Percentiles rank a stretch among this genome's conserved stretches.
phyloP scores from a whole-genome alignment of 2,797 vertebrate species.

The Moxostoma hubbsi region DNA sequence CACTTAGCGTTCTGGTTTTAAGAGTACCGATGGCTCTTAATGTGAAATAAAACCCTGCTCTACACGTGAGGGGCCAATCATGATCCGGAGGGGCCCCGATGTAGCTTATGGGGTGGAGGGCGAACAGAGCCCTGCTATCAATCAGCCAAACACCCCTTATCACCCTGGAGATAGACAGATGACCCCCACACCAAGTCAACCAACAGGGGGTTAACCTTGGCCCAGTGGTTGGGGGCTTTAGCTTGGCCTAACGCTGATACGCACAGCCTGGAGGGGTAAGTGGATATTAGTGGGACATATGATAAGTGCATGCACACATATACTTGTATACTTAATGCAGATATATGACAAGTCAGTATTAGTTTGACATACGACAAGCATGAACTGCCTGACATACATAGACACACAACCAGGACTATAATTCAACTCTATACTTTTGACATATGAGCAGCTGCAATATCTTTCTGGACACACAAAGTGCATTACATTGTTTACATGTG shows the following conservation, averaged over 20 bases:
- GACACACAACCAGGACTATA: conserved; percentile 24
- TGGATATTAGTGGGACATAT: conserved; percentile 28
- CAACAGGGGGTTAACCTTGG: conserved; percentile 38
- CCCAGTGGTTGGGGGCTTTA: not conserved
- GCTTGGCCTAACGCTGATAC: conserved; percentile 5
- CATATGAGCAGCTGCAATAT: conserved; percentile 56
- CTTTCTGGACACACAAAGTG: conserved; percentile 45
- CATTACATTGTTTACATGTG: conserved; percentile 48
- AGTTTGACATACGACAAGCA: conserved; percentile 61
- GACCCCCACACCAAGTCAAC: conserved; percentile 17
- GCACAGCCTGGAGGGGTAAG: conserved; percentile 4
- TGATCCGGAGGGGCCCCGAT: conserved; percentile 48
- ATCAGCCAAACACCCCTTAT: conserved; percentile 58
- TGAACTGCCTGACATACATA: conserved; percentile 7
- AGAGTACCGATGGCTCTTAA: conserved; percentile 76
- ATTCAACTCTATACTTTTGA: conserved; percentile 49
- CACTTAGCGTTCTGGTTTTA: conserved; percentile 77
- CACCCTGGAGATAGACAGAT: conserved; percentile 47
- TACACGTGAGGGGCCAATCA: conserved; percentile 58
- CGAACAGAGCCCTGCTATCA: conserved; percentile 48
- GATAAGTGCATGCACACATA: conserved; percentile 38
- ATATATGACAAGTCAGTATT: conserved; percentile 58
- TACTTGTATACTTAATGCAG: conserved; percentile 53
- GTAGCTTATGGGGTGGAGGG: conserved; percentile 33
- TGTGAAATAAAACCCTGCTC: conserved; percentile 68